Conservation (phyloP, 2,888 invertebrate genomes). For the Heliconius hortense region DNA sequence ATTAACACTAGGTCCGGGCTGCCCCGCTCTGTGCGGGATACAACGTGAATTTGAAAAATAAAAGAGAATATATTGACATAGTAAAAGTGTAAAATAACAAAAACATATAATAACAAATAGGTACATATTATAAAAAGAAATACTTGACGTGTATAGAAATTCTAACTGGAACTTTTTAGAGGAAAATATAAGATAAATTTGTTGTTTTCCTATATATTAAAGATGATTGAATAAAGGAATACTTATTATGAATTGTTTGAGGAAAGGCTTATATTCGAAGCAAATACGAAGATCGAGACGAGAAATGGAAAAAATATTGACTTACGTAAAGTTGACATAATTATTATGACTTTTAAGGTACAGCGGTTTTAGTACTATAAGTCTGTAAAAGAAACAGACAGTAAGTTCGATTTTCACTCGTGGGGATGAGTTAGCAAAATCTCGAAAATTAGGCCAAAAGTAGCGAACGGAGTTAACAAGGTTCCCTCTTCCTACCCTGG, state of each 20-base stretch:
- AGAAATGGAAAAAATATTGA: background rate
- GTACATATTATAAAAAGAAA: too few species aligned
- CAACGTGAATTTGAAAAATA: background rate
- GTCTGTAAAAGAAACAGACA: too few species aligned
- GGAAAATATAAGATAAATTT: background rate
- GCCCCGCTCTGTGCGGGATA: background rate
- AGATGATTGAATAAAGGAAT: background rate
- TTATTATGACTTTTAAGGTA: background rate
- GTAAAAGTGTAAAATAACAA: too few species aligned
- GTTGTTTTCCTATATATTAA: slow-evolving; percentile 9
- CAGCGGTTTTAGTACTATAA: background rate
- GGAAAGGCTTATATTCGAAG: background rate
- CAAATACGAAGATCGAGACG: slow-evolving; percentile 6
- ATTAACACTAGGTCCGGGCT: too few species aligned
- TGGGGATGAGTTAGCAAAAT: too few species aligned
- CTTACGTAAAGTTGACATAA: background rate
- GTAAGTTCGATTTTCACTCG: too few species aligned
- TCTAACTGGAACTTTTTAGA: background rate
- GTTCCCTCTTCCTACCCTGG: too few species aligned
- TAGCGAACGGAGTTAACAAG: too few species aligned
- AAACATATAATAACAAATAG: too few species aligned
- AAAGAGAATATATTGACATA: background rate
- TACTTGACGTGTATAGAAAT: too few species aligned
- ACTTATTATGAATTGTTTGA: background rate
- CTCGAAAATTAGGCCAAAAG: too few species aligned